Conservation (phyloP, 2,113 vertebrate genomes). For the Galemys pyrenaicus region DNA sequence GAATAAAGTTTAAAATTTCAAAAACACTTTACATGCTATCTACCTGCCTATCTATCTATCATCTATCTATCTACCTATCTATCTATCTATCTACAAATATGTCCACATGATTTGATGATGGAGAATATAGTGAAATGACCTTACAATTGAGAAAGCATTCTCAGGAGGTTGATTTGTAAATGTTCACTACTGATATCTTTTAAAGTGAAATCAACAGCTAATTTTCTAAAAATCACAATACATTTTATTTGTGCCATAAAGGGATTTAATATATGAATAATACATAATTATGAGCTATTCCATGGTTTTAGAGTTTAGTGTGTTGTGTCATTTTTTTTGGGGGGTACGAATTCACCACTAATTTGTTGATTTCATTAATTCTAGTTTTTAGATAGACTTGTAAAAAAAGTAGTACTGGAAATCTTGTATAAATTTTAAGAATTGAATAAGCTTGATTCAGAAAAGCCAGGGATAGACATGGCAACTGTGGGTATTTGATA, state of each 20-base stretch:
- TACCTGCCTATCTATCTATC: too few relatives aligned
- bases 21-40: not conserved
- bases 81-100: too few relatives aligned
- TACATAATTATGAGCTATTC: not conserved
- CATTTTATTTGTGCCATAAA: conserved; percentile 23
- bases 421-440: not conserved
- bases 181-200: not conserved
- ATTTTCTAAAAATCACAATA: not conserved
- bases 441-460: not conserved
- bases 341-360: not conserved
- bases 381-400: not conserved
- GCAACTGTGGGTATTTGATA: not conserved
- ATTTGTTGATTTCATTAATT: conserved; percentile 33
- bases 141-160: not conserved
- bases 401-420: not conserved
- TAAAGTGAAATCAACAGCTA: not conserved
- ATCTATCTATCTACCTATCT: too few relatives aligned
- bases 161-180: not conserved
- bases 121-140: not conserved
- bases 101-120: rapidly evolving
- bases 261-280: not conserved
- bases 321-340: not conserved
- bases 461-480: not conserved
- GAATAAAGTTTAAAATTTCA: not conserved
- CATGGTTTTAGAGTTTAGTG: not conserved